These are phyloP conservation scores for Hymenopus coronatus DNA, from an alignment of 2,888 invertebrate species.

Conservation along the genomic window DNA sequence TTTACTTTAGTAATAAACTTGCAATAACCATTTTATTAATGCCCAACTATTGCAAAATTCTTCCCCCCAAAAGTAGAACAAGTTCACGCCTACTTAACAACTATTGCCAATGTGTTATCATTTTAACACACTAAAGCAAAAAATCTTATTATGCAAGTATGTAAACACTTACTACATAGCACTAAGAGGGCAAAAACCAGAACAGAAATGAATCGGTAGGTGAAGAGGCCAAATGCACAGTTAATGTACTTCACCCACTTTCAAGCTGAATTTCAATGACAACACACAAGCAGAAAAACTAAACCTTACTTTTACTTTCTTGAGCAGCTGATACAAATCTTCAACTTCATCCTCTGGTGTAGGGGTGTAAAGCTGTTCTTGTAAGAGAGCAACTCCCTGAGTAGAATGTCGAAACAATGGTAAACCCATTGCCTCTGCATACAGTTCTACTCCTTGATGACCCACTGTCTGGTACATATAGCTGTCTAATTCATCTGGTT, in stretches of 20 bases:
- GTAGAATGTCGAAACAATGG: slow-evolving; percentile 86
- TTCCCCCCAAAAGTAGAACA: too few species aligned
- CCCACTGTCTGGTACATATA: slow-evolving; percentile 99
- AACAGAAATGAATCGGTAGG: too few species aligned
- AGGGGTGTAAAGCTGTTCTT: slow-evolving; percentile 74
- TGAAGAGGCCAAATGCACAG: too few species aligned
- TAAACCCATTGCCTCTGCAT: slow-evolving; percentile 90
- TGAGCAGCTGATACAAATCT: slow-evolving; percentile 83
- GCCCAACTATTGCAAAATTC: too few species aligned
- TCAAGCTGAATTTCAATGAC: not conserved
- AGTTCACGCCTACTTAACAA: too few species aligned
- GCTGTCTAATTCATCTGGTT: slow-evolving; percentile 85
- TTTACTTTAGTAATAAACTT: too few species aligned
- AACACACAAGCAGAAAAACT: not conserved
- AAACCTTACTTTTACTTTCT: slow-evolving; percentile 64
- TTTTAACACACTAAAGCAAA: too few species aligned
- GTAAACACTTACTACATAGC: too few species aligned
- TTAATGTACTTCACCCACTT: not conserved
- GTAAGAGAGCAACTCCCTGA: slow-evolving; percentile 76
- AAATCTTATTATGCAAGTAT: too few species aligned
- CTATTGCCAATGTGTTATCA: too few species aligned
- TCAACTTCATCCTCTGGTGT: slow-evolving; percentile 94
- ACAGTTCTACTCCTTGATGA: slow-evolving; percentile 86
- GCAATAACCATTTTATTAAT: too few species aligned
- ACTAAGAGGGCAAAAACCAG: too few species aligned